phyloP scores from a whole-genome alignment of 2,113 vertebrate species.

The Myrmecobius fasciatus region DNA sequence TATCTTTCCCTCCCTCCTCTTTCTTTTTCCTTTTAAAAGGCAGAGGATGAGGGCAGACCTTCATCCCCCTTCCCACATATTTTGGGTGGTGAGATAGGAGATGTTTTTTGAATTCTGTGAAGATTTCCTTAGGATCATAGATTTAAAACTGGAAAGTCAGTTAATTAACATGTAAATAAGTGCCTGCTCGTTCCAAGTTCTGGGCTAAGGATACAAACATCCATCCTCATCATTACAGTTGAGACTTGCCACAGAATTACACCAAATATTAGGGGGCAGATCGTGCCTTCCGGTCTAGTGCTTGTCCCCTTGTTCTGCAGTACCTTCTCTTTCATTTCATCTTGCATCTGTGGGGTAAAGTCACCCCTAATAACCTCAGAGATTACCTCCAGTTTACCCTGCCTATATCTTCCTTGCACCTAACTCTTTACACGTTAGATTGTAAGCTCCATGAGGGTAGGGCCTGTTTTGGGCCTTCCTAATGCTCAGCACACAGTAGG shows the following conservation, averaged over 20 bases:
- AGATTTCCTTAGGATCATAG: neutral
- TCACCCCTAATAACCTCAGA: neutral
- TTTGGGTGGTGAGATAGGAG: accelerated
- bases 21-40: neutral
- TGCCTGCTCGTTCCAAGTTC: neutral
- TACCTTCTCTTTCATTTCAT: neutral
- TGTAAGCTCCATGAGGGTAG: neutral
- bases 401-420: neutral
- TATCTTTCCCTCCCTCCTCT: neutral
- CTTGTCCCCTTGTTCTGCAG: neutral
- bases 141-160: neutral
- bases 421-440: neutral
- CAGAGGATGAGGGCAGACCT: neutral
- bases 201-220: neutral
- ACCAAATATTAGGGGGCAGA: neutral
- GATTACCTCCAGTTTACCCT: too few species aligned
- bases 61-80: neutral
- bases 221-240: neutral
- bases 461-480: neutral
- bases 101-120: neutral
- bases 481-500: neutral
- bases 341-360: too few species aligned
- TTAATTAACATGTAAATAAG: neutral
- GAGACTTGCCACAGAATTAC: neutral
- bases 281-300: neutral